A percentile compares a stretch with the other conserved stretches of the same genome.
Evolutionary conservation across 2,797 vertebrate species (phyloP).

Genomic region (Anguilla pacifica): DNA sequence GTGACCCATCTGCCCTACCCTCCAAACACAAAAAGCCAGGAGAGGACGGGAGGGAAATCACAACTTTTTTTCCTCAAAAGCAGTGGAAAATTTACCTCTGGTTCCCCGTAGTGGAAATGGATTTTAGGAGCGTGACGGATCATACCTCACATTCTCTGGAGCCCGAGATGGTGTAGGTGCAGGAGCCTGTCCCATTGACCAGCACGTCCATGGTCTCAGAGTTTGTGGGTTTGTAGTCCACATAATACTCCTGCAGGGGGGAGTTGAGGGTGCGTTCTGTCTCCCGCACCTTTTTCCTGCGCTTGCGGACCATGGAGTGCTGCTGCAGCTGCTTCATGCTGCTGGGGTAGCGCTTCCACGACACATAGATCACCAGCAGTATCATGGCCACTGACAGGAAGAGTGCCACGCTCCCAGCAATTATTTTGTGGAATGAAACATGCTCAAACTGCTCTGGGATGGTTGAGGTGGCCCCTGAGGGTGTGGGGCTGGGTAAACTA

Average conservation of each 20-base stretch:
- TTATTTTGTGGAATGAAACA: conserved; percentile 96
- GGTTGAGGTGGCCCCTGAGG: conserved; percentile 70
- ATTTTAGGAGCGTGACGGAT: conserved; percentile 91
- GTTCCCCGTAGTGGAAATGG: conserved; percentile 92
- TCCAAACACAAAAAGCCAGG: conserved; percentile 47
- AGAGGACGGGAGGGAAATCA: conserved; percentile 34
- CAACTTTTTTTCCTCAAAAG: conserved; percentile 28
- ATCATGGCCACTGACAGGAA: conserved; percentile 94
- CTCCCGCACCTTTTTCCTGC: conserved; percentile 89
- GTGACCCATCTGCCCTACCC: conserved; percentile 65
- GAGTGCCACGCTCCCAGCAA: conserved; percentile 92
- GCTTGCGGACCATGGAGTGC: conserved; percentile 87
- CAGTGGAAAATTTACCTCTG: conserved; percentile 91
- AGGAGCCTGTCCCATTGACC: conserved; percentile 95
- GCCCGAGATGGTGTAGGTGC: conserved; percentile 98
- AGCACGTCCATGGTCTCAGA: conserved; percentile 98
- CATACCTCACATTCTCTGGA: conserved; percentile 99
- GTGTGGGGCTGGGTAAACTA: conserved; percentile 63
- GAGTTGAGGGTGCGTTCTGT: conserved; percentile 89
- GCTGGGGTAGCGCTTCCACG: conserved; percentile 94
- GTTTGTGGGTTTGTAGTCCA: conserved; percentile 99
- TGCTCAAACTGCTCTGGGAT: conserved; percentile 83
- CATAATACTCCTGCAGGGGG: conserved; percentile 98
- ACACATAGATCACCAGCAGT: conserved; percentile 94
- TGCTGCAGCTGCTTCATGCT: conserved; percentile 96